phyloP scores from a whole-genome alignment of 1,140 invertebrate genomes.

The Neotoxoptera formosana region DNA sequence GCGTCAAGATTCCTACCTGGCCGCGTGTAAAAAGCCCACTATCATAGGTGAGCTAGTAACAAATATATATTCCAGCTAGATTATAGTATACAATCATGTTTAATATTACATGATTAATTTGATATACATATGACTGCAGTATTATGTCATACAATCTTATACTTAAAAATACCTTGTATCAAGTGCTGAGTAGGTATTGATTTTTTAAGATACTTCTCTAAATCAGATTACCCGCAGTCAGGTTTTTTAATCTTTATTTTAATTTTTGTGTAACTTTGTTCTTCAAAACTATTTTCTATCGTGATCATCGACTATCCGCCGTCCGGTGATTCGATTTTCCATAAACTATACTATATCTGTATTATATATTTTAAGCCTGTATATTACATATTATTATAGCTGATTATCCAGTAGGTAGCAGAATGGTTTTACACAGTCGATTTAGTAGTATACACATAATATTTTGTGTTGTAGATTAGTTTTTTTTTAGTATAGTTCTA shows the following conservation, averaged over 20 bases:
- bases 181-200: not conserved
- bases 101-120: not conserved
- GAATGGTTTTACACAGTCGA: slow-evolving; percentile 7
- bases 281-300: slow-evolving; percentile 3
- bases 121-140: not conserved
- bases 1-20: slow-evolving; percentile 66
- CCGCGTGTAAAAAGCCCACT: slow-evolving; percentile 64
- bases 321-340: not conserved
- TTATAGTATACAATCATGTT: not conserved
- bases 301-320: not conserved
- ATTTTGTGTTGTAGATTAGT: slow-evolving; percentile 33
- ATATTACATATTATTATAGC: not conserved
- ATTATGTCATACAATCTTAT: not conserved
- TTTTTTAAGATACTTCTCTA: not conserved
- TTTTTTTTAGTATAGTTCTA: not conserved
- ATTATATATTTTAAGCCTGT: not conserved
- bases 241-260: not conserved
- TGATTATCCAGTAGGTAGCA: not conserved
- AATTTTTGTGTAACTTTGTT: not conserved
- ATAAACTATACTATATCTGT: not conserved
- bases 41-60: slow-evolving; percentile 52
- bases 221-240: not conserved
- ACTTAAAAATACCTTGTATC: not conserved
- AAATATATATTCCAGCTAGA: slow-evolving; percentile 8
- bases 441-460: not conserved